Conservation (phyloP, 2,797 vertebrate genomes). For the Thalassophryne amazonica region DNA sequence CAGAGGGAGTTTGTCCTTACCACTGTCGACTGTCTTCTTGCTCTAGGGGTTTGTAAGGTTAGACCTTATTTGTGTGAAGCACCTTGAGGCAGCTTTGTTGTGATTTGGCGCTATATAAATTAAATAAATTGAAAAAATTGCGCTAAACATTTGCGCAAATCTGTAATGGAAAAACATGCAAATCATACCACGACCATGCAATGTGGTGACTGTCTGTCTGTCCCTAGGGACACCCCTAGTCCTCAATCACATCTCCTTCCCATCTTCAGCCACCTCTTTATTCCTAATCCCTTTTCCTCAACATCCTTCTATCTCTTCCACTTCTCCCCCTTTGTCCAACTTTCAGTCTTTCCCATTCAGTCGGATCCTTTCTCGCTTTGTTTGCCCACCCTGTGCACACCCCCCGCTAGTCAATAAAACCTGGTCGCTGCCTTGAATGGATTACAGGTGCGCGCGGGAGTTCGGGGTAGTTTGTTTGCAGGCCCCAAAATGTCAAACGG, state of each 20-base stretch:
- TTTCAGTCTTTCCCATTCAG: slow-evolving; percentile 55
- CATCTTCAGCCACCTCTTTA: slow-evolving; percentile 31
- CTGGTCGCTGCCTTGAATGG: slow-evolving; percentile 82
- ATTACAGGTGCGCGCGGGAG: slow-evolving; percentile 75
- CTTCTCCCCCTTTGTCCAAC: slow-evolving; percentile 40
- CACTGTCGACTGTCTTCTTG: too few species aligned
- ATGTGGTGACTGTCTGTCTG: slow-evolving; percentile 5
- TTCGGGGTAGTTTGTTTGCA: slow-evolving; percentile 79
- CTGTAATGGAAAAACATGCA: too few species aligned
- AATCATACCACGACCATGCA: too few species aligned
- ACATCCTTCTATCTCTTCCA: slow-evolving; percentile 36
- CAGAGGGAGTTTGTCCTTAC: too few species aligned
- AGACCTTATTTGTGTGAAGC: too few species aligned
- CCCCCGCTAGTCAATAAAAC: slow-evolving; percentile 78
- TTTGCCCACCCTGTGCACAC: slow-evolving; percentile 19
- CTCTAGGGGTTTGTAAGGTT: too few species aligned
- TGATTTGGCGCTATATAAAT: too few species aligned
- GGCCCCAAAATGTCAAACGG: slow-evolving; percentile 74
- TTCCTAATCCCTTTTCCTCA: slow-evolving; percentile 58
- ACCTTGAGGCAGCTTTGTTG: too few species aligned
- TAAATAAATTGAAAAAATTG: too few species aligned
- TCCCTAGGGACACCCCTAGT: slow-evolving; percentile 37
- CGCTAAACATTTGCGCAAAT: too few species aligned
- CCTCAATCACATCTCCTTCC: slow-evolving; percentile 43
- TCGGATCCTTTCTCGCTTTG: slow-evolving; percentile 58